A percentile compares a stretch with the other conserved stretches of the same genome.
These are phyloP conservation scores for Onthophagus taurus DNA, from an alignment of 1,140 invertebrate species.

Conservation along the genomic window DNA sequence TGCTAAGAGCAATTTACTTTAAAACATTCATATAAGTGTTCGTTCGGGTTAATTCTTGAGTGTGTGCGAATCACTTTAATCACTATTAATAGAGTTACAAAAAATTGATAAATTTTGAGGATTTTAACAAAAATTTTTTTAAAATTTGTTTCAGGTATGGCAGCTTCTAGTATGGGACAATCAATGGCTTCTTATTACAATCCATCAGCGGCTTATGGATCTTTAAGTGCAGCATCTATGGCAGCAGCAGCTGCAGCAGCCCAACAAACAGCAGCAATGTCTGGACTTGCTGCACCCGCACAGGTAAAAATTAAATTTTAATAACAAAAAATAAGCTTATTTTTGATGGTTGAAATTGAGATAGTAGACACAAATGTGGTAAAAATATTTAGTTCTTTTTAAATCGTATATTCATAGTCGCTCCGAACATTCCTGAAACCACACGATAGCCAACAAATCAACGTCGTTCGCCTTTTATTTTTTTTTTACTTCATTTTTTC, in stretches of 20 bases:
- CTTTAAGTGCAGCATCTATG: constrained; percentile 52
- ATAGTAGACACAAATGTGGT: too few relatives aligned
- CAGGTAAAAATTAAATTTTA: constrained; percentile 49
- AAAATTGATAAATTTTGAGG: too few relatives aligned
- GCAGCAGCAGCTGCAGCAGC: constrained; percentile 53
- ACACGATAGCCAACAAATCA: constrained; percentile 27
- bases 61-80: too few relatives aligned
- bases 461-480: constrained; percentile 29
- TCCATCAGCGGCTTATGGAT: constrained; percentile 52
- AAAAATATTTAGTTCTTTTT: constrained; percentile 9
- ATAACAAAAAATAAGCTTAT: too few relatives aligned
- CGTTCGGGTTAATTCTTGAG: too few relatives aligned
- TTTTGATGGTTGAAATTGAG: too few relatives aligned
- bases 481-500: background rate
- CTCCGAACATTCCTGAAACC: constrained; percentile 20
- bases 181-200: constrained; percentile 53
- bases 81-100: too few relatives aligned
- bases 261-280: constrained; percentile 51
- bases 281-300: constrained; percentile 44
- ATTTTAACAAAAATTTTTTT: constrained; percentile 1
- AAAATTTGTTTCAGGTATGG: constrained; percentile 47
- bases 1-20: too few relatives aligned
- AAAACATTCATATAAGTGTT: too few relatives aligned
- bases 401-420: constrained; percentile 21
- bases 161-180: constrained; percentile 48